Percentiles rank a stretch among this genome's conserved stretches.
These are phyloP conservation scores for Hydractinia symbiolongicarpus DNA, from an alignment of 30 jellyfish, hydroid and myxozoan species.

Conservation along the genomic window DNA sequence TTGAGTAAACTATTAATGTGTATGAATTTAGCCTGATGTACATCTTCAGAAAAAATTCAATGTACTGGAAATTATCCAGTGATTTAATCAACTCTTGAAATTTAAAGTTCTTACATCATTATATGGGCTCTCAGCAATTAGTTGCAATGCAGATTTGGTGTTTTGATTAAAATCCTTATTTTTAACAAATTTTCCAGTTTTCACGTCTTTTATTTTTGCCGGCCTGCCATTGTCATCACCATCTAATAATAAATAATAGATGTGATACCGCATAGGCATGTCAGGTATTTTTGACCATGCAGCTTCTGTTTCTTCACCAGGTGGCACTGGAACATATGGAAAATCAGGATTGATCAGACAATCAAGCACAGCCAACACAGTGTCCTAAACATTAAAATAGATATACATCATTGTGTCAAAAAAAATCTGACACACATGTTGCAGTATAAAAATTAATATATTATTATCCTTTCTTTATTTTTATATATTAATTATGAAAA, in stretches of 20 bases:
- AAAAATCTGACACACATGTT: too few relatives aligned
- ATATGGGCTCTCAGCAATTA: slow-evolving; percentile 47
- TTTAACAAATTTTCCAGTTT: background rate
- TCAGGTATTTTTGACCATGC: slow-evolving; percentile 73
- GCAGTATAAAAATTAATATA: too few relatives aligned
- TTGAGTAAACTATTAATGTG: too few relatives aligned
- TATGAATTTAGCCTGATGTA: too few relatives aligned
- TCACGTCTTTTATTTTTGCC: slow-evolving; percentile 21
- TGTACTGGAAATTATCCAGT: too few relatives aligned
- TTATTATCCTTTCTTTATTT: too few relatives aligned
- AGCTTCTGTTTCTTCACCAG: slow-evolving; percentile 35
- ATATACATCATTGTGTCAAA: too few relatives aligned
- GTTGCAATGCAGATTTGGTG: slow-evolving; percentile 41
- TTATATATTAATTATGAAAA: background rate
- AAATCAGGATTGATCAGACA: slow-evolving; percentile 69
- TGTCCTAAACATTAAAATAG: slow-evolving; percentile 34
- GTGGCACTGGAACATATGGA: slow-evolving; percentile 49
- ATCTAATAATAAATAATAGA: slow-evolving; percentile 60
- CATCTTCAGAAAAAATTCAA: too few relatives aligned
- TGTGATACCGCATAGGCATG: slow-evolving; percentile 70
- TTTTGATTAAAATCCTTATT: slow-evolving; percentile 35
- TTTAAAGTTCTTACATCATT: slow-evolving; percentile 35
- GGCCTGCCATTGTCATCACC: slow-evolving; percentile 66
- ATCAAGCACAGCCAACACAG: slow-evolving; percentile 73
- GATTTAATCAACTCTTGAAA: too few relatives aligned